phyloP scores from a whole-genome alignment of 1,140 invertebrate species.

The Drosophila tropicalis region DNA sequence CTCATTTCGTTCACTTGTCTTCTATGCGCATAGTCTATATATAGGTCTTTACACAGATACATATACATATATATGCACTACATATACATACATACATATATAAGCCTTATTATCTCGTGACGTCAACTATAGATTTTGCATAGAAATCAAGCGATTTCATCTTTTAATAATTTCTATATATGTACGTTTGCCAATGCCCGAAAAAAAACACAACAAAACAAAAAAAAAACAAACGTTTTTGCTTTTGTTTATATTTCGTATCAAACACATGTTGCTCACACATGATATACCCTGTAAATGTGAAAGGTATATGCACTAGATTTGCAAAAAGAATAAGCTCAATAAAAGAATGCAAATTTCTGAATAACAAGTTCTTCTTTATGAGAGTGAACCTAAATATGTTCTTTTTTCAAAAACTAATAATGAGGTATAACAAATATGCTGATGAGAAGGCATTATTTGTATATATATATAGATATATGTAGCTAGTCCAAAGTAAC shows the following conservation, averaged over 20 bases:
- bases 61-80: no score
- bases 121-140: conserved; percentile 12
- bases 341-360: no score
- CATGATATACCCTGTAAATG: background rate
- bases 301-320: background rate
- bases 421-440: no score
- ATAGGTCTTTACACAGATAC: background rate
- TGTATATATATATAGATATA: no score
- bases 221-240: background rate
- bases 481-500: no score
- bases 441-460: no score
- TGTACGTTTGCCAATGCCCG: background rate
- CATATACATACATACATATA: no score
- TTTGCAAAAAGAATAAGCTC: no score
- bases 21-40: conserved; percentile 2
- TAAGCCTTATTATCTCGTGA: background rate
- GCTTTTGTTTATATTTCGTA: conserved; percentile 2
- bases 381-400: no score
- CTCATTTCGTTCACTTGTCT: conserved; percentile 5
- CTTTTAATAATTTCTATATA: background rate
- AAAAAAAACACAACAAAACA: background rate
- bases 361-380: background rate
- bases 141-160: background rate
- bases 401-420: no score
- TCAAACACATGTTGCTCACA: conserved; percentile 40